Conservation (phyloP, 2,888 invertebrate genomes). For the Andrena haemorrhoa region DNA sequence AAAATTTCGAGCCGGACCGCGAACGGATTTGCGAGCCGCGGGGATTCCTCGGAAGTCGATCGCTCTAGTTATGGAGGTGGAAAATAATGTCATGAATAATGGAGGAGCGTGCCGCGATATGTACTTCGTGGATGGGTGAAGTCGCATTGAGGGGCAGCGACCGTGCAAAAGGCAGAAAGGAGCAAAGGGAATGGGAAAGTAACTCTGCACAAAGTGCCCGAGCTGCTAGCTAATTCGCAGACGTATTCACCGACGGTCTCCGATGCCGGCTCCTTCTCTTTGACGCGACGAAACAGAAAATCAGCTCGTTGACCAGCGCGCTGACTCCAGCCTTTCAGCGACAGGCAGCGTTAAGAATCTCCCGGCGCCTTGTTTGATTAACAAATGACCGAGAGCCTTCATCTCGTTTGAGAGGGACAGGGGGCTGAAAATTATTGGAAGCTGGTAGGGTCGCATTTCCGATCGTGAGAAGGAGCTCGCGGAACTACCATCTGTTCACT, state of each 20-base stretch:
- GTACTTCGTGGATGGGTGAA: constrained; percentile 32
- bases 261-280: constrained; percentile 28
- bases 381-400: constrained; percentile 18
- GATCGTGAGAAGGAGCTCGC: not conserved
- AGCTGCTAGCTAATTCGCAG: constrained; percentile 50
- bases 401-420: not conserved
- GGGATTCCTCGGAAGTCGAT: constrained; percentile 50
- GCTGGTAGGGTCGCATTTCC: not conserved
- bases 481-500: not conserved
- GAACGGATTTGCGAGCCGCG: constrained; percentile 28
- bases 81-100: constrained; percentile 68
- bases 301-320: constrained; percentile 7
- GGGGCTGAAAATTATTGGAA: not conserved
- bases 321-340: not conserved
- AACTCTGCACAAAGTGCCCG: constrained; percentile 49
- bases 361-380: constrained; percentile 29
- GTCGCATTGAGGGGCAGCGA: constrained; percentile 50
- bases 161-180: constrained; percentile 48
- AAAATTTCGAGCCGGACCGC: constrained; percentile 49
- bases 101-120: constrained; percentile 58
- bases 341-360: not conserved
- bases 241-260: constrained; percentile 18
- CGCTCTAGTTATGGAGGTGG: constrained; percentile 66
- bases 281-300: constrained; percentile 44
- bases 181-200: constrained; percentile 62